These are phyloP conservation scores for Drosophila seclusa DNA, from an alignment of 2,888 invertebrate species.

Conservation along the genomic window DNA sequence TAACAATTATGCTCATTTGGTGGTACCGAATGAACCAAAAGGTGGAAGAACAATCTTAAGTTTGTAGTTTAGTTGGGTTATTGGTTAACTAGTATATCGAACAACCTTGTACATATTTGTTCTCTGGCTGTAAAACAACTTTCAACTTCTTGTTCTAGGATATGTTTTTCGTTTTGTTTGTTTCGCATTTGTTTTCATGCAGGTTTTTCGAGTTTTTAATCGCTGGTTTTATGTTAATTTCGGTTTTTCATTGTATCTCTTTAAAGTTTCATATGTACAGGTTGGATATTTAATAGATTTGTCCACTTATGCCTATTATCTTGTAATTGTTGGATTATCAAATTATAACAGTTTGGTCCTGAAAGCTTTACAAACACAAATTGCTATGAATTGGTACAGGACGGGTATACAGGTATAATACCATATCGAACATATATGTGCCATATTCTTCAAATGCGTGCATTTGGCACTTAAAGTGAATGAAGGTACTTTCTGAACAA, in stretches of 20 bases:
- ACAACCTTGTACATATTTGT: constrained; percentile 34
- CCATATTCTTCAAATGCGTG: constrained; percentile 11
- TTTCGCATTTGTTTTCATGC: constrained; percentile 15
- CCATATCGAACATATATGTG: not conserved
- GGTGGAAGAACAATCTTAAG: constrained; percentile 73
- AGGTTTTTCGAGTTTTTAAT: constrained; percentile 23
- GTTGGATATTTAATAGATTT: constrained; percentile 21
- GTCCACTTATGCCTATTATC: constrained; percentile 31
- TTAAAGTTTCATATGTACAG: constrained; percentile 34
- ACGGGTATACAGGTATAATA: not conserved
- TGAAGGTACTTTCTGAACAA: constrained; percentile 5
- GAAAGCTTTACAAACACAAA: constrained; percentile 28
- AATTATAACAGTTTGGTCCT: constrained; percentile 54
- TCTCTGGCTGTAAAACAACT: constrained; percentile 45
- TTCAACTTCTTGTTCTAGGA: constrained; percentile 54
- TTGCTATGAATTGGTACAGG: not conserved
- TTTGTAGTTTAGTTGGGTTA: constrained; percentile 44
- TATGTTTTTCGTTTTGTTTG: constrained; percentile 54
- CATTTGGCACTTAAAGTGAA: constrained; percentile 51
- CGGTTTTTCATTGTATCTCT: constrained; percentile 8
- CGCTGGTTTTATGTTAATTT: constrained; percentile 14
- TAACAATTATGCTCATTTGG: constrained; percentile 54
- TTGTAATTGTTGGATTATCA: not conserved
- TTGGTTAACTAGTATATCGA: constrained; percentile 28
- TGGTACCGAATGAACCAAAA: constrained; percentile 73